Evolutionary conservation across 1,140 invertebrate species (phyloP), one percentile per base, ranked within the genome.

Genomic region (Sitodiplosis mosellana): DNA sequence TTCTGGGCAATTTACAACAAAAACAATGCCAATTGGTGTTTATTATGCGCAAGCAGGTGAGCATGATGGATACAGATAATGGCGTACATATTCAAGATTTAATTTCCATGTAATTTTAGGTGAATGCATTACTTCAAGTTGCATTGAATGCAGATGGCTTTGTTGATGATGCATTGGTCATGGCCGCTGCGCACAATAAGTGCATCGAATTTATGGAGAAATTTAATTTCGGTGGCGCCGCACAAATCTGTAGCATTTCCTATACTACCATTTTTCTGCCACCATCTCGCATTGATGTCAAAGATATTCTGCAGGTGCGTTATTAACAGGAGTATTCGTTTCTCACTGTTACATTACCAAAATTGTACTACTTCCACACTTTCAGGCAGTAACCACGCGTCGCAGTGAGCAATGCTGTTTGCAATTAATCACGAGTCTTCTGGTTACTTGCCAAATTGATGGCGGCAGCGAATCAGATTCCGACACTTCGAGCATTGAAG

Each of bases 201-300:
- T 17, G 17, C 19, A 34, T 47, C 14, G 45, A 50, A 20, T 17
- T 48, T 12, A 43, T 21, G 7, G 56, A 54, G 55, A 15, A 61
- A 47, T 56, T 56, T 50, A 53, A 59, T 48, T 56, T 56, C 49
- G 58, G 56, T 41, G 33, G 42, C 15, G 56, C 58, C 34, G 59
- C 52, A 15, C 54, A 63, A 52, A 59, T 70, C 14, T 70, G 66
- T 50, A 69, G 63, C 44, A 77, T 76, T 48, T 73, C 73, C 49
- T 75, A 69, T 53, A 72, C 74, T 2, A 64, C 65, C 19, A 62
- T 76, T 47, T 51, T 74, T 14, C 66, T 74, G 54, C 67, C 69
- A 0, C 52, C 70, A 15, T 70, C 68, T 48, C 67, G 69, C 45
- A 67, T 77, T 8, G 72, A 75, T 20, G 63, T 75, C 34, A 65